These are phyloP conservation scores for Allygus modestus DNA, from an alignment of 2,888 invertebrate genomes.

Conservation along the genomic window DNA sequence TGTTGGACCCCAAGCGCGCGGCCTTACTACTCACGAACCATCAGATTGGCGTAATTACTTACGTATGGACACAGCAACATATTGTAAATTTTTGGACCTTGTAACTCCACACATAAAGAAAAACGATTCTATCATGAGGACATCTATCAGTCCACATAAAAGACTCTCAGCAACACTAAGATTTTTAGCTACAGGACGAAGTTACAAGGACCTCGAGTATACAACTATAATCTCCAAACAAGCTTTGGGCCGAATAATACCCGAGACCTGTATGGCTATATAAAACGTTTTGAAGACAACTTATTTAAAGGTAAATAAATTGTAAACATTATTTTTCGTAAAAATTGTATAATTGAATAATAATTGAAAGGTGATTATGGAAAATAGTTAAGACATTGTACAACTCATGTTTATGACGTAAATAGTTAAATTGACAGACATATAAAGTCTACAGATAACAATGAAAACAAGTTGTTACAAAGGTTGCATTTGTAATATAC, in stretches of 20 bases:
- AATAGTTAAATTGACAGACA: background rate
- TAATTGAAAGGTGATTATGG: background rate
- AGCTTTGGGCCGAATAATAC: slow-evolving; percentile 38
- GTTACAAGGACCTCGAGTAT: slow-evolving; percentile 30
- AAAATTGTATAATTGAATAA: background rate
- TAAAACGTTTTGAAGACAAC: slow-evolving; percentile 43
- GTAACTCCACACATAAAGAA: slow-evolving; percentile 47
- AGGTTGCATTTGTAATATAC: background rate
- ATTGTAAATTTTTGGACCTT: slow-evolving; percentile 53
- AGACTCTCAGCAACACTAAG: too few relatives aligned
- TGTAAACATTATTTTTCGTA: background rate
- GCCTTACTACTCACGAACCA: slow-evolving; percentile 23
- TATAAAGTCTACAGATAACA: background rate
- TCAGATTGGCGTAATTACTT: slow-evolving; percentile 50
- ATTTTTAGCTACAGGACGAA: slow-evolving; percentile 47
- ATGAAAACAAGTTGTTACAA: background rate
- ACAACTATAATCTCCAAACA: slow-evolving; percentile 27
- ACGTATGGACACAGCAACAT: slow-evolving; percentile 44
- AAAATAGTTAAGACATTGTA: too few relatives aligned
- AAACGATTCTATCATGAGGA: background rate
- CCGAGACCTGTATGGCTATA: slow-evolving; percentile 42
- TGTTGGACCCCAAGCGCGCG: too few relatives aligned
- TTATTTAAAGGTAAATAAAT: too few relatives aligned
- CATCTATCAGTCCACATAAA: background rate
- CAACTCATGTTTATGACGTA: background rate